Base-by-base conservation (phyloP, 2,888 invertebrate genomes). In the Andrena hattorfiana region DNA sequence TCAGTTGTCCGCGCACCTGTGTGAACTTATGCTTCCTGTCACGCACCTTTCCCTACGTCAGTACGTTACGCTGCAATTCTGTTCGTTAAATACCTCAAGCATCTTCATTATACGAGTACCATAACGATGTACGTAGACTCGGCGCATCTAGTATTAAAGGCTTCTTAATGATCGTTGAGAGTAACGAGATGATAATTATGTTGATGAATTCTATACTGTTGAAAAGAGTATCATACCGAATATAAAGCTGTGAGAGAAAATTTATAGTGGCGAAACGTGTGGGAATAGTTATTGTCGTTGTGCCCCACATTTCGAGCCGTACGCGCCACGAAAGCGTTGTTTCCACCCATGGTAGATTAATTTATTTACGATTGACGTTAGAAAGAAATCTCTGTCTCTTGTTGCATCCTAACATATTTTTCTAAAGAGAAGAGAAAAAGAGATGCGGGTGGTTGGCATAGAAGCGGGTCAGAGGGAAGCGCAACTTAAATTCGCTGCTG, bases 131-230 rank as follows among this genome's bases (percentile, higher is more conserved):
- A 67, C 26, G 51, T 26, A 71, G n/a, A 63, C 6, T 60, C 71
- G 64, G 54, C 42, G 64, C 54, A 73, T 66, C n/a, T 62, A 77
- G 69, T 16, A 70, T 82, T 5, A 70, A 84, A 70, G 48, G 71
- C 59, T 84, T 74, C 49, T 70, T 73, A 62, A 83, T 71, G 35
- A 74, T 71, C 68, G 71, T 84, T 84, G 28, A 73, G 26, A 75
- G 23, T 42, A 64, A 67, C 59, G 49, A 71, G 59, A 49, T 56
- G 28, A 70, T 82, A 78, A 83, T 83, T 84, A 78, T 83, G 73
- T 83, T 73, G 69, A 77, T 26, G 63, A 75, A 83, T 67, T 74
- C 80, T 83, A 71, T 83, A 59, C 26, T 83, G 83, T 84, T 75
- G 30, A 84, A 78, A 42, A 16, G 42, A 48, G 30, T 74, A 26